Base-by-base conservation (phyloP, 2,113 vertebrate species). In the Promerops cafer region DNA sequence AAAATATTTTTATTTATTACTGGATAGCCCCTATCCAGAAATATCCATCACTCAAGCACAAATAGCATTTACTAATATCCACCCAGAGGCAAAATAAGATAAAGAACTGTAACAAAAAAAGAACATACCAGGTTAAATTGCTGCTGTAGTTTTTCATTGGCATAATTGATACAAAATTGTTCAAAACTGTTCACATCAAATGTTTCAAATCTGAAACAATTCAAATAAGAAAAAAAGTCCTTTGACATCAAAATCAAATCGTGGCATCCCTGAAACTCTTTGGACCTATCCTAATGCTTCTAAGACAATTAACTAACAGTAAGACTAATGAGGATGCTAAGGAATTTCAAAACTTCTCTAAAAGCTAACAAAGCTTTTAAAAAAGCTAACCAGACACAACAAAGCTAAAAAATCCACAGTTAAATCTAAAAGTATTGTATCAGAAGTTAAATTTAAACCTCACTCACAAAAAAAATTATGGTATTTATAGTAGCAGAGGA, bases 81-180 rank as follows among this genome's bases (percentile, higher is more conserved):
- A 20, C 24, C 24, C 2, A 7, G 30, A 86, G 50, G 53, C 12
- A 71, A 91, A 89, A n/a, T 22, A 44, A 65, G 49, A 76, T 6
- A 30, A 74, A 76, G 23, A 91, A 85, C 39, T 72, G 26, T 53
- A 59, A 84, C 26, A 64, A 86, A 83, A 87, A 54, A 90, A 37
- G 45, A 75, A 95, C 98, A 35, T 98, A 99, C 99, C 99, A 99
- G 69, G 93, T 99, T 99, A 95, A 99, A 99, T 95, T 99, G 99
- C 86, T 99, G 99, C 50, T 99, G 99, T 20, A 99, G 98, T 85
- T 99, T 99, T 95, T 99, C 99, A 86, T 99, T 99, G 35, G 99
- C 99, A 13, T 99, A 99, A 98, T 99, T 99, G 95, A 99, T 99
- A 94, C 99, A 99, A 97, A 99, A 99, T 93, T 99, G 99, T 94